These are phyloP conservation scores for Metalampra italica DNA, from an alignment of 2,888 invertebrate species.

Conservation along the genomic window DNA sequence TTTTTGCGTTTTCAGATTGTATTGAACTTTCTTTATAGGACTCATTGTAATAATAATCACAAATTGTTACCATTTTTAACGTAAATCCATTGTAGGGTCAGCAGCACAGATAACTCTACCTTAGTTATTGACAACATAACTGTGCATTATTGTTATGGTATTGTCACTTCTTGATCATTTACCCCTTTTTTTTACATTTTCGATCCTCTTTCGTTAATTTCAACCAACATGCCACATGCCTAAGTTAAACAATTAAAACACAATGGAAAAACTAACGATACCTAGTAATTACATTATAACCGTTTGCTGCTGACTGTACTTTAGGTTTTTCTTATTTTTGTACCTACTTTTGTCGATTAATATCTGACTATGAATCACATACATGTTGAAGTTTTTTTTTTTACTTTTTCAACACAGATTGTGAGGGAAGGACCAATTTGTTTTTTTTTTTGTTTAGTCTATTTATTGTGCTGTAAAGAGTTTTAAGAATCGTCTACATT, in stretches of 20 bases:
- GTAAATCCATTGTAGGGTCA: conserved; percentile 1
- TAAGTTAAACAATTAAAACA: no score
- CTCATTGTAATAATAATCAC: conserved; percentile 13
- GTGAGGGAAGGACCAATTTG: conserved; percentile 24
- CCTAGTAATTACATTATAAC: no score
- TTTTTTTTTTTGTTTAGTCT: conserved; percentile 35
- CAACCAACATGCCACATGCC: no score
- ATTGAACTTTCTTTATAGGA: background rate
- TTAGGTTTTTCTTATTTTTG: background rate
- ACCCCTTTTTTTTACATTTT: no score
- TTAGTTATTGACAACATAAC: conserved; percentile 2
- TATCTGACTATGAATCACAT: background rate
- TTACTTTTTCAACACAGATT: background rate
- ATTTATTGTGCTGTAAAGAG: conserved; percentile 35
- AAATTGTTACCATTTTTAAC: conserved; percentile 26
- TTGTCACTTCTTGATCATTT: no score
- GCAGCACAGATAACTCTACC: conserved; percentile 7
- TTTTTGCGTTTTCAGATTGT: background rate
- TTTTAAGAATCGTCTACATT: conserved; percentile 24
- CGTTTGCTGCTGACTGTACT: background rate
- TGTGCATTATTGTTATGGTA: no score
- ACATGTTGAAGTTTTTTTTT: background rate
- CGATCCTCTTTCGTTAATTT: no score
- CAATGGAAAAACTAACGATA: no score
- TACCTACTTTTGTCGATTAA: background rate